Evolutionary conservation across 2,888 invertebrate species (phyloP), one percentile per base, ranked within the genome.

Genomic region (Perithous albicinctus): DNA sequence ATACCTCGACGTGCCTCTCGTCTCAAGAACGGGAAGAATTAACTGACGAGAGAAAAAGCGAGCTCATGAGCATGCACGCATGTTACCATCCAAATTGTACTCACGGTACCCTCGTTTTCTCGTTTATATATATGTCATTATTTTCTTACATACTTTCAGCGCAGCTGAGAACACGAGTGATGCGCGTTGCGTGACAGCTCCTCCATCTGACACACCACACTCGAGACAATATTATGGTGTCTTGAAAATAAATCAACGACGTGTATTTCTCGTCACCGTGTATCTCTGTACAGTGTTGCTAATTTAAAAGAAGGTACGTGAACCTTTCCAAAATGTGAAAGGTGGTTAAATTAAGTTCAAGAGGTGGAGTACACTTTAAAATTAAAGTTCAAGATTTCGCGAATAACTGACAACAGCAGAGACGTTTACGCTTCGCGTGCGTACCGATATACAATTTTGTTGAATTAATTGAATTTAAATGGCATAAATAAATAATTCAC

Each of bases 1-100:
- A 29, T 35, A 61, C 4, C 59, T 20, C 51, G 23, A n/a, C 32
- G 54, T 15, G 74, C 26, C 35, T 70, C 66, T 67, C 66, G 59
- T 56, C 59, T 67, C 75, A 67, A 61, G 59, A 69, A 69, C 46
- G 48, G 61, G 35, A 51, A 26, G 67, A 77, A 77, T 77, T 69
- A 77, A 69, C 69, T 61, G 38, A 61, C 15, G 59, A 29, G 67
- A 61, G 61, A 69, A 61, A 61, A 59, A 32, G 12, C 59, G 61
- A 26, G 32, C 12, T 35, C 35, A 38, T 35, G 43, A 29, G 29
- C 2, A 38, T 26, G 67, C 46, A 29, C 38, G 35, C 67, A 38
- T 63, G 29, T 38, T 59, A 67, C 66, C n/a, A 23, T n/a, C 56
- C 26, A 66, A 56, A 66, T 67, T 43, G 32, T 46, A 32, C 35